A percentile compares a stretch with the other conserved stretches of the same genome.
phyloP scores from a whole-genome alignment of 2,888 invertebrate species.

The Mimumesa dahlbomi region DNA sequence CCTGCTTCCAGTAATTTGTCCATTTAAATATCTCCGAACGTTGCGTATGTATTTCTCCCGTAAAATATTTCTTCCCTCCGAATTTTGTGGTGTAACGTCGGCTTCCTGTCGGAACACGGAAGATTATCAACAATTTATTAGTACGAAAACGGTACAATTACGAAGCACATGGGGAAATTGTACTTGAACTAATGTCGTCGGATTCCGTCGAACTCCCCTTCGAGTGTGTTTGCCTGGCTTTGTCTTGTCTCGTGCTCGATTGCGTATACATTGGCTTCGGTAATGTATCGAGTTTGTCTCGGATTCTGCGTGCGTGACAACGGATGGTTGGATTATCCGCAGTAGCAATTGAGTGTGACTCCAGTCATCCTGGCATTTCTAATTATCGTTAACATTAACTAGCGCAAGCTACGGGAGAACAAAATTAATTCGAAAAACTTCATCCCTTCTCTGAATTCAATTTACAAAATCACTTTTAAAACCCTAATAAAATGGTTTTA shows the following conservation, averaged over 20 bases:
- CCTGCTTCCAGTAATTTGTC: too few relatives aligned
- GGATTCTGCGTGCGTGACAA: constrained; percentile 45
- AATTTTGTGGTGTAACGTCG: not conserved
- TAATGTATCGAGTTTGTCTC: constrained; percentile 57
- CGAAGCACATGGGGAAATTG: constrained; percentile 24
- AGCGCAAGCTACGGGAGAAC: too few relatives aligned
- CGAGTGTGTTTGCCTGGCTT: constrained; percentile 47
- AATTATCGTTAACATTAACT: too few relatives aligned
- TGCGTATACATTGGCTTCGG: constrained; percentile 48
- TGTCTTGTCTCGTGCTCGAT: constrained; percentile 54
- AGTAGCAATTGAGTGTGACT: constrained; percentile 47
- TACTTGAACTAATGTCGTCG: constrained; percentile 27
- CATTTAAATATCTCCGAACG: too few relatives aligned
- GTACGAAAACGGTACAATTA: constrained; percentile 17
- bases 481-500: too few relatives aligned
- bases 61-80: too few relatives aligned
- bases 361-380: constrained; percentile 40
- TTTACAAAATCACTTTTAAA: too few relatives aligned
- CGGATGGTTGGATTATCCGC: constrained; percentile 54
- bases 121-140: not conserved
- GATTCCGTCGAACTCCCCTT: constrained; percentile 7
- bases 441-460: too few relatives aligned
- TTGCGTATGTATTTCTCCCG: too few relatives aligned
- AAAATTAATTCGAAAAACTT: too few relatives aligned
- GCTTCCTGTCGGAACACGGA: not conserved